phyloP scores from a whole-genome alignment of 2,113 vertebrate genomes.

The Mesitornis unicolor region DNA sequence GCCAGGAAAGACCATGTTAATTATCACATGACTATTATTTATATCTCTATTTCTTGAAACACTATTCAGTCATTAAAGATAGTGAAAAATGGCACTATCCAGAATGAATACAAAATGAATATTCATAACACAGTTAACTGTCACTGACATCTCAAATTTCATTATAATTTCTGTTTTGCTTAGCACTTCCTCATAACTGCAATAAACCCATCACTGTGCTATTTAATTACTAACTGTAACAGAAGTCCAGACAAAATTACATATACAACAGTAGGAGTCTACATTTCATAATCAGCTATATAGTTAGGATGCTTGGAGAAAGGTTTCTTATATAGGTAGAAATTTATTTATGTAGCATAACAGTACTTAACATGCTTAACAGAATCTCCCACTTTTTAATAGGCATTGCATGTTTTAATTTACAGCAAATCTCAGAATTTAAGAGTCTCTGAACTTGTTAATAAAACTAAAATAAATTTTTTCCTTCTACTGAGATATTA shows the following conservation, averaged over 20 bases:
- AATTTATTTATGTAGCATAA: neutral
- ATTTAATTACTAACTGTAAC: neutral
- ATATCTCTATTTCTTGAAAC: constrained; percentile 46
- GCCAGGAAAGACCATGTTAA: constrained; percentile 15
- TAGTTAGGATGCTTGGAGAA: neutral
- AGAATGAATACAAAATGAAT: constrained; percentile 51
- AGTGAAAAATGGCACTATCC: constrained; percentile 31
- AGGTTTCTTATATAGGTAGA: neutral
- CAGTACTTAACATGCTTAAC: neutral
- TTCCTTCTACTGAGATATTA: neutral
- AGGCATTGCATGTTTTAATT: neutral
- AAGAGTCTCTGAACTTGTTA: neutral
- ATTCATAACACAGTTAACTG: constrained; percentile 60
- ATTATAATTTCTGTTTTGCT: constrained; percentile 66
- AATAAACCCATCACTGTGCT: neutral
- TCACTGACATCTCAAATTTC: constrained; percentile 54
- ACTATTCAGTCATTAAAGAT: constrained; percentile 35
- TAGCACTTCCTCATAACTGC: constrained; percentile 22
- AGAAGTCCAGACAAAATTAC: constrained; percentile 11
- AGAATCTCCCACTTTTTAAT: neutral
- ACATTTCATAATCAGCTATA: neutral
- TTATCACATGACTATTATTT: constrained; percentile 54
- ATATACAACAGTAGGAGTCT: neutral
- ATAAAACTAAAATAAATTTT: neutral
- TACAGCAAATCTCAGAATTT: neutral